These are phyloP conservation scores for Nipponacmea schrenckii DNA, from an alignment of 2,888 invertebrate species.

Conservation along the genomic window DNA sequence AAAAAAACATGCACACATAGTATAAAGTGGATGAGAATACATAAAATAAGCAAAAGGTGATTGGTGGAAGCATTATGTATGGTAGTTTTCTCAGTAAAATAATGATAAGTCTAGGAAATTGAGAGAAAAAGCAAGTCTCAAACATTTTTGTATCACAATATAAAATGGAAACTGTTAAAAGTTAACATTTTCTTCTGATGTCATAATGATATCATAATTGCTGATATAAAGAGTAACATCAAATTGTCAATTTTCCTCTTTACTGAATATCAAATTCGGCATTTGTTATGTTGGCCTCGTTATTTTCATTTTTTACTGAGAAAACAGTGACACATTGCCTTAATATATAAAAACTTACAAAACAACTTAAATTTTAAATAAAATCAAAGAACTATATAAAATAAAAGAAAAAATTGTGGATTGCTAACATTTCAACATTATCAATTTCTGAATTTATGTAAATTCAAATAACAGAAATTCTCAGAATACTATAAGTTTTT, in stretches of 20 bases:
- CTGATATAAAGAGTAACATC: too few species aligned
- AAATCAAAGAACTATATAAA: not conserved
- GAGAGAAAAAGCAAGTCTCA: too few species aligned
- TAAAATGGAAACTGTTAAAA: too few species aligned
- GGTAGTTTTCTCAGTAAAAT: not conserved
- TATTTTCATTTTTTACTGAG: not conserved
- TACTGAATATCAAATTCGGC: too few species aligned
- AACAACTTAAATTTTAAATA: not conserved
- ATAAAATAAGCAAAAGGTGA: not conserved
- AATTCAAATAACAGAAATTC: not conserved
- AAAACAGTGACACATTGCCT: not conserved
- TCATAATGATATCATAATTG: too few species aligned
- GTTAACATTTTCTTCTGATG: too few species aligned
- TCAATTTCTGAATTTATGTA: not conserved
- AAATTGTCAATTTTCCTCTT: too few species aligned
- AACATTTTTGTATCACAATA: too few species aligned
- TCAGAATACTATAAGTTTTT: too few species aligned
- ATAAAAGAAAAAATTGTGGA: not conserved
- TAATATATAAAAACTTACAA: not conserved
- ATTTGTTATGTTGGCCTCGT: too few species aligned
- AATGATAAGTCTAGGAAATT: too few species aligned
- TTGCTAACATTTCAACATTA: not conserved
- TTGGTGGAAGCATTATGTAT: not conserved
- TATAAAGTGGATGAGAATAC: not conserved
- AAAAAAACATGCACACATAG: constrained; percentile 7